Evolutionary conservation across 2,113 vertebrate genomes (phyloP).

Genomic region (Pyxicephalus adspersus): DNA sequence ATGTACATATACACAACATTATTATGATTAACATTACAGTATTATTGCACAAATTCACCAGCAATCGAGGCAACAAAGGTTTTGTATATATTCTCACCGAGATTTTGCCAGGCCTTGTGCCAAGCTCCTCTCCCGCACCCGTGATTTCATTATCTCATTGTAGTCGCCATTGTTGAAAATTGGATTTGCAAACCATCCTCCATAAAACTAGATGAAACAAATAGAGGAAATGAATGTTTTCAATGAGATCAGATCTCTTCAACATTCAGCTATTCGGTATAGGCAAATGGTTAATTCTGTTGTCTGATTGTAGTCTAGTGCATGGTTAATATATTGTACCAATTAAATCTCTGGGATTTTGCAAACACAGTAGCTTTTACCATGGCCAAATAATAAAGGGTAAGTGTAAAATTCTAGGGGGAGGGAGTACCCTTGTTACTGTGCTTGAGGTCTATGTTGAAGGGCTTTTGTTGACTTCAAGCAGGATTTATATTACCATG

Average conservation of each 20-base stretch:
- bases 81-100: conserved; percentile 68
- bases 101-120: conserved; percentile 79
- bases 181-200: conserved; percentile 96
- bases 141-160: conserved; percentile 85
- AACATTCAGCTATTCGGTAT: background rate
- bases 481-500: too few relatives aligned
- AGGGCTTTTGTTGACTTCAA: too few relatives aligned
- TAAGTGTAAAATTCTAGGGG: too few relatives aligned
- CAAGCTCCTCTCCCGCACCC: conserved; percentile 81
- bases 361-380: too few relatives aligned
- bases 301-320: too few relatives aligned
- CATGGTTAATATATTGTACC: too few relatives aligned
- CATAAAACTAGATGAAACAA: conserved; percentile 78
- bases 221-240: background rate
- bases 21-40: too few relatives aligned
- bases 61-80: background rate
- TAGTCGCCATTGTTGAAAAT: conserved; percentile 94
- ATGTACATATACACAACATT: too few relatives aligned
- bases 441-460: too few relatives aligned
- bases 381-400: too few relatives aligned
- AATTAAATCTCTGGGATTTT: too few relatives aligned
- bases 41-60: background rate
- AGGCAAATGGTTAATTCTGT: background rate
- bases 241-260: background rate
- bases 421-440: too few relatives aligned